Evolutionary conservation across 2,888 invertebrate genomes (phyloP).

Genomic region (Octonoba sinensis): DNA sequence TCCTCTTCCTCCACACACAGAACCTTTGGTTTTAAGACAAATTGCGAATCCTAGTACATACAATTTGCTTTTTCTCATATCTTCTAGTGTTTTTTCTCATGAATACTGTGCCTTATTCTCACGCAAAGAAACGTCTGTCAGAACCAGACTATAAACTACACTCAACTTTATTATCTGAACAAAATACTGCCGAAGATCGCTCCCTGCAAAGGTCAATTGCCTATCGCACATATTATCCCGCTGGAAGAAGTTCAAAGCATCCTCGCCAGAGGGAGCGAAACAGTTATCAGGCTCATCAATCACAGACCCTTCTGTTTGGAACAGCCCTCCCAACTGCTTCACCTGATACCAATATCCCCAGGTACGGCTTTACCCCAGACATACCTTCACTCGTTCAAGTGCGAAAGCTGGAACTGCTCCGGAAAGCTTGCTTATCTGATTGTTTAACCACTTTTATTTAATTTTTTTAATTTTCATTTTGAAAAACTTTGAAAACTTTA

Average conservation of each 20-base stretch:
- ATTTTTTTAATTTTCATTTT: too few relatives aligned
- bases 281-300: conserved; percentile 45
- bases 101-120: neutral
- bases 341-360: conserved; percentile 28
- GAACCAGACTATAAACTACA: neutral
- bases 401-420: too few relatives aligned
- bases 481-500: too few relatives aligned
- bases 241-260: conserved; percentile 13
- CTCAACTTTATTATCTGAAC: neutral
- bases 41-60: too few relatives aligned
- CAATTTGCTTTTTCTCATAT: too few relatives aligned
- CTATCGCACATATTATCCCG: conserved; percentile 13
- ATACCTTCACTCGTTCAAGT: conserved; percentile 11
- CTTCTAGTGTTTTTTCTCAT: too few relatives aligned
- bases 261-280: conserved; percentile 14
- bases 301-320: conserved; percentile 14
- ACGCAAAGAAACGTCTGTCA: neutral
- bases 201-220: conserved; percentile 28
- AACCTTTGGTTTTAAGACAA: too few relatives aligned
- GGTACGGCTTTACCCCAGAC: neutral
- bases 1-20: too few relatives aligned
- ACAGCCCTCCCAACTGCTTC: neutral
- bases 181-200: neutral
- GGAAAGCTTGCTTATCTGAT: too few relatives aligned
- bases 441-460: too few relatives aligned